phyloP scores from a whole-genome alignment of 1,140 invertebrate species.

The Pseudomyrmex cubaensis region DNA sequence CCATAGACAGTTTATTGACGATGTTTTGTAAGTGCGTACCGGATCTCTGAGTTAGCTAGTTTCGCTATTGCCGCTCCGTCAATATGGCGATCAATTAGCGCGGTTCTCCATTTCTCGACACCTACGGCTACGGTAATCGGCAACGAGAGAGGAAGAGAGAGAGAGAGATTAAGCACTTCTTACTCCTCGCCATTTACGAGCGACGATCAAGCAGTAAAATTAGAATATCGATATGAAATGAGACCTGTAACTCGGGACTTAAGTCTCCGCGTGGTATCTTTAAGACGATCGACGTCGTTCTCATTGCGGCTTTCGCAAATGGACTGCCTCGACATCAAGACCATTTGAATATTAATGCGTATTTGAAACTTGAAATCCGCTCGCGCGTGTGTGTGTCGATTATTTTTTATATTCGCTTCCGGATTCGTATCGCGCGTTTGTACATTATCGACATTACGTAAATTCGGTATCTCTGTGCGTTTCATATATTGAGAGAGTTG shows the following conservation, averaged over 20 bases:
- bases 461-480: neutral
- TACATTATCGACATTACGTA: neutral
- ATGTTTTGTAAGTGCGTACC: neutral
- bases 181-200: constrained; percentile 57
- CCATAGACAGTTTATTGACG: neutral
- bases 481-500: neutral
- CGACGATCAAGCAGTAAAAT: constrained; percentile 48
- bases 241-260: constrained; percentile 61
- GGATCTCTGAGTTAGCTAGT: constrained; percentile 25
- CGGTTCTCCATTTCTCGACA: constrained; percentile 44
- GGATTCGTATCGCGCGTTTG: neutral
- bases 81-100: constrained; percentile 57
- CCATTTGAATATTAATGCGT: constrained; percentile 16
- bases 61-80: constrained; percentile 17
- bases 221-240: constrained; percentile 54
- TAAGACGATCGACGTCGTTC: constrained; percentile 57
- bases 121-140: constrained; percentile 44
- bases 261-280: constrained; percentile 47
- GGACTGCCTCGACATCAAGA: constrained; percentile 18
- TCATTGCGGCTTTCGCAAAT: constrained; percentile 52
- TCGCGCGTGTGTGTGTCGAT: neutral
- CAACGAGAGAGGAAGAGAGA: neutral
- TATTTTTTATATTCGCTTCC: neutral
- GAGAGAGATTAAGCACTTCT: constrained; percentile 25
- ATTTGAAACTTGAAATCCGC: constrained; percentile 12